Base-by-base conservation (phyloP, 2,113 vertebrate genomes). In the Scartelaos histophorus region DNA sequence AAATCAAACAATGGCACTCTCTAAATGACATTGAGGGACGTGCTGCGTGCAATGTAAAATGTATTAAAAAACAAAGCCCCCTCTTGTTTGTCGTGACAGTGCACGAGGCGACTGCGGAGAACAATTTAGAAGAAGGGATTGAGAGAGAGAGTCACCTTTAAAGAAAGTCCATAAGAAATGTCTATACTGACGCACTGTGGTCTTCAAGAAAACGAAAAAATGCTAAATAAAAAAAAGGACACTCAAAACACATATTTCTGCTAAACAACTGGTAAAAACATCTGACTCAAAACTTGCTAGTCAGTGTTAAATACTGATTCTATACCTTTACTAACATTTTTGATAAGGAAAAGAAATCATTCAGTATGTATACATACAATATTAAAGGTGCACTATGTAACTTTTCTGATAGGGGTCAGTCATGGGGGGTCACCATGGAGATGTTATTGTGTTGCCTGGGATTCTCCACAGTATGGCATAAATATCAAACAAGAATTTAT, bases 101-200 rank as follows among this genome's bases (percentile, higher is more conserved):
- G 35, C 61, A 45, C 13, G 70, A 83, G 73, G 67, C 75, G 38
- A 60, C 64, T 3, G 45, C 38, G 66, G 61, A 74, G 76, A 58
- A 65, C 7, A n/a, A 76, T 75, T 67, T 60, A 73, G 74, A 45
- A 62, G 73, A 79, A 81, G 43, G 57, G 57, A 60, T 29, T 68
- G 57, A 67, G 34, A 66, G 74, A 66, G 74, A 67, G 34, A 85
- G 79, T 80, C 84, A 86, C 85, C 78, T 85, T 75, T 82, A 69
- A 88, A 75, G 77, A 17, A 69, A 65, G 80, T 79, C 65, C 80
- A 79, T 84, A 79, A 90, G 69, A 70, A 85, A 43, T 81, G 56
- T 78, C 58, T 79, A 17, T 47, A 78, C 4, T 21, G 17, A 22
- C 9, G 9, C 15, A 9, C 6, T 10, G 25, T 13, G 24, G 13